Evolutionary conservation across 2,113 vertebrate species (phyloP).

Genomic region (Channa maculata): DNA sequence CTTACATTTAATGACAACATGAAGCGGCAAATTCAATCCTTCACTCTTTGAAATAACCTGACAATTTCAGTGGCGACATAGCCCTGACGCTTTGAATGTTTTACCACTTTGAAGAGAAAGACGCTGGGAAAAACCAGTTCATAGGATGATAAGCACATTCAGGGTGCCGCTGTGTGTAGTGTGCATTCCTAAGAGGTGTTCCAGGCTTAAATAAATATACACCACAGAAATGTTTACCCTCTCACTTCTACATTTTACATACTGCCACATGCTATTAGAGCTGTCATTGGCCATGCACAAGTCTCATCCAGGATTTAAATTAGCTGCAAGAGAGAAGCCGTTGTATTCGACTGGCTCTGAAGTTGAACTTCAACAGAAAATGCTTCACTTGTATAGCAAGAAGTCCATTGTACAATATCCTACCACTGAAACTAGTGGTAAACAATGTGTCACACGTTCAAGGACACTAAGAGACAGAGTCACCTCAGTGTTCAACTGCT

Average conservation of each 20-base stretch:
- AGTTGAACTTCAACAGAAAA: slow-evolving; percentile 16
- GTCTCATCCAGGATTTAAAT: slow-evolving; percentile 56
- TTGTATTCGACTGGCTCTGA: slow-evolving; percentile 33
- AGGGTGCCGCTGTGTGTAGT: slow-evolving; percentile 21
- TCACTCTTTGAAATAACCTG: background rate
- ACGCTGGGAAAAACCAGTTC: slow-evolving; percentile 30
- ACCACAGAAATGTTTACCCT: slow-evolving; percentile 43
- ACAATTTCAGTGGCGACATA: slow-evolving; percentile 2
- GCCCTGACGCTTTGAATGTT: slow-evolving; percentile 48
- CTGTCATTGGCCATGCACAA: slow-evolving; percentile 2
- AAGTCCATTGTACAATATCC: background rate
- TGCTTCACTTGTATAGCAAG: slow-evolving; percentile 20
- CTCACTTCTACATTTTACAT: slow-evolving; percentile 26
- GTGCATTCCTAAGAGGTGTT: slow-evolving; percentile 56
- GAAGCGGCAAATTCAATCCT: slow-evolving; percentile 8
- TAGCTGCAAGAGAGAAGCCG: slow-evolving; percentile 35
- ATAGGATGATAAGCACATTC: slow-evolving; percentile 17
- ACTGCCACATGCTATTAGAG: slow-evolving; percentile 5
- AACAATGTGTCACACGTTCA: slow-evolving; percentile 12
- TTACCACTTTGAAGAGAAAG: slow-evolving; percentile 34
- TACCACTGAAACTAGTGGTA: slow-evolving; percentile 21
- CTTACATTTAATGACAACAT: slow-evolving; percentile 15
- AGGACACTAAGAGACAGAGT: background rate
- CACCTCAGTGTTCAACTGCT: no score
- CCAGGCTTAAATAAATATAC: slow-evolving; percentile 58